Evolutionary conservation across 2,113 vertebrate species (phyloP).

Genomic region (Spilogale gracilis): DNA sequence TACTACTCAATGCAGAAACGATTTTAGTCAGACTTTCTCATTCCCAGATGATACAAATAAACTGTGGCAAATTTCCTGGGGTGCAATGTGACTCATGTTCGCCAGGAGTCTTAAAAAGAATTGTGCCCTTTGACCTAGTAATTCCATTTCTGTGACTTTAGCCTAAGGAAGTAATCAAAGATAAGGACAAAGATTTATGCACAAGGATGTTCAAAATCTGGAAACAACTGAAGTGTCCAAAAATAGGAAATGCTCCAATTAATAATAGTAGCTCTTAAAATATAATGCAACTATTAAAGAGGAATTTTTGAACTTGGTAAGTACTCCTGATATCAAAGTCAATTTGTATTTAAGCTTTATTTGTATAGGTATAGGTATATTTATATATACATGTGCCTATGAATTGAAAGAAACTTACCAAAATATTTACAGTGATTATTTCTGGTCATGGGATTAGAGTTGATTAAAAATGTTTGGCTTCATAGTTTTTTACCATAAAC

Average conservation of each 20-base stretch:
- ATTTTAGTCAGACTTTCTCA: background rate
- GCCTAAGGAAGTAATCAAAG: conserved; percentile 71
- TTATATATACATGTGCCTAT: background rate
- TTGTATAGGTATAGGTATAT: background rate
- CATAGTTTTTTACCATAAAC: background rate
- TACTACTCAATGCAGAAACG: background rate
- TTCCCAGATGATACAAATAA: background rate
- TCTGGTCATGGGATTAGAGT: background rate
- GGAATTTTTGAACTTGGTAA: conserved; percentile 15
- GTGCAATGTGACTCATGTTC: background rate
- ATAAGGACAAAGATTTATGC: conserved; percentile 73
- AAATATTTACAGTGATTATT: background rate
- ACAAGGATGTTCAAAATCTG: conserved; percentile 55
- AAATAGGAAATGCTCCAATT: conserved; percentile 66
- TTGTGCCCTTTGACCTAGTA: conserved; percentile 51
- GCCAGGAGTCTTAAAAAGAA: conserved; percentile 40
- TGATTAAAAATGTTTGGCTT: conserved; percentile 5
- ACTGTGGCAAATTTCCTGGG: conserved; percentile 13
- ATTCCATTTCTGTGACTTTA: conserved; percentile 68
- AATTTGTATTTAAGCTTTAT: conserved; percentile 40
- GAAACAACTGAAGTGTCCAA: conserved; percentile 57
- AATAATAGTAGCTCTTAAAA: conserved; percentile 55
- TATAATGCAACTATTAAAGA: conserved; percentile 37
- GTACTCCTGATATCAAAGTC: background rate
- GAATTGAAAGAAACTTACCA: background rate